A percentile compares a stretch with the other conserved stretches of the same genome.
phyloP scores from a whole-genome alignment of 2,113 vertebrate species.

The Phrynosoma platyrhinos region DNA sequence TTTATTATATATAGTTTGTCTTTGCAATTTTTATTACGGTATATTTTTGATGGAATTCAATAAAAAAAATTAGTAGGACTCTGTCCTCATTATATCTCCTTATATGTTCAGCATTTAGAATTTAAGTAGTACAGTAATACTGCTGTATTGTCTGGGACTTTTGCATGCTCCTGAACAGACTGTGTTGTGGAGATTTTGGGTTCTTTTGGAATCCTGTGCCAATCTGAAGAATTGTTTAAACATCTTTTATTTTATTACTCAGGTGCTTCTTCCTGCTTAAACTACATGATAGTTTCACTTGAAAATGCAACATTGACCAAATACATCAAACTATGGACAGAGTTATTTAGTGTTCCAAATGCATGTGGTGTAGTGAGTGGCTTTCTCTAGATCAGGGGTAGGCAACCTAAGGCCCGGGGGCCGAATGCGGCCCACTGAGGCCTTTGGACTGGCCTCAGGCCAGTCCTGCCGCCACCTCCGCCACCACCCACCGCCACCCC shows the following conservation, averaged over 20 bases:
- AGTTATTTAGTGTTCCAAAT: neutral
- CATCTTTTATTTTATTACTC: too few species aligned
- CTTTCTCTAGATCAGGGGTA: neutral
- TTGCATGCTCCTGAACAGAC: neutral
- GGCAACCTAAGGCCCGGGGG: too few species aligned
- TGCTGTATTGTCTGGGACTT: neutral
- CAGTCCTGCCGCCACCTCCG: too few species aligned
- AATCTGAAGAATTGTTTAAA: constrained; percentile 1
- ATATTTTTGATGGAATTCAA: too few species aligned
- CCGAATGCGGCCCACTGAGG: too few species aligned
- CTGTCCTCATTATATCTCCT: neutral
- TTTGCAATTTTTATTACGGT: too few species aligned
- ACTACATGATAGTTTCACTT: neutral
- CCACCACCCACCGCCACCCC: too few species aligned
- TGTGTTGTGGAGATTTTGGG: neutral
- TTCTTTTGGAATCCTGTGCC: neutral
- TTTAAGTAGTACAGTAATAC: neutral
- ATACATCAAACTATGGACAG: neutral
- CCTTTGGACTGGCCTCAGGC: too few species aligned
- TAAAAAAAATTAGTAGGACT: too few species aligned
- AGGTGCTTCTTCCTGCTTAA: neutral
- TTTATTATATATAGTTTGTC: too few species aligned
- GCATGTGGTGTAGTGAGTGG: neutral
- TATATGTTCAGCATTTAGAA: neutral
- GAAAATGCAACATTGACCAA: neutral